Evolutionary conservation across 2,888 invertebrate genomes (phyloP).

Genomic region (Papilio demoleus): DNA sequence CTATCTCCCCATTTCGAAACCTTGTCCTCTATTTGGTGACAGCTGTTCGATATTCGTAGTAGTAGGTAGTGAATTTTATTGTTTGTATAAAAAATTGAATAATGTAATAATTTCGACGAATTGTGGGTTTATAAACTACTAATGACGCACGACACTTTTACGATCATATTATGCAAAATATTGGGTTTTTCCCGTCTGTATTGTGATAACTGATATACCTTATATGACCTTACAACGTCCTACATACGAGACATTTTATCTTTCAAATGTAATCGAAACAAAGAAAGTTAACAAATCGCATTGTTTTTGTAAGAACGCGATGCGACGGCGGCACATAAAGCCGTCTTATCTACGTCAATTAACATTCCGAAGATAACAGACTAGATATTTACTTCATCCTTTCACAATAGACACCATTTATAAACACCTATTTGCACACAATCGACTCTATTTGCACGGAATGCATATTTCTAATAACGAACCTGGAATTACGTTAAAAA

Average conservation of each 20-base stretch:
- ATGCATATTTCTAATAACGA: constrained; percentile 18
- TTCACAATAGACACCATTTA: constrained; percentile 23
- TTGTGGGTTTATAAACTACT: too few relatives aligned
- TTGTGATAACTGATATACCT: not conserved
- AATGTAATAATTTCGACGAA: too few relatives aligned
- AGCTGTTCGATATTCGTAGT: too few relatives aligned
- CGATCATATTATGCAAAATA: not conserved
- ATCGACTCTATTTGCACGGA: constrained; percentile 12
- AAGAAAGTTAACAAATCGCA: constrained; percentile 1
- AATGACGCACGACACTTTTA: too few relatives aligned
- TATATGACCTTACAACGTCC: constrained; percentile 12
- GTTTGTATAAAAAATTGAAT: too few relatives aligned
- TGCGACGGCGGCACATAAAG: constrained; percentile 4
- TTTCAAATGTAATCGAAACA: constrained; percentile 15
- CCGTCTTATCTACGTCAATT: constrained; percentile 26
- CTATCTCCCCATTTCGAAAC: too few relatives aligned
- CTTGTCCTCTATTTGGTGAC: too few relatives aligned
- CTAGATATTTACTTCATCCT: constrained; percentile 21
- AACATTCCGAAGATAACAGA: constrained; percentile 33
- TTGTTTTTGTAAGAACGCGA: not conserved
- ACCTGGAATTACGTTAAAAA: not conserved
- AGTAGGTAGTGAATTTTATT: too few relatives aligned
- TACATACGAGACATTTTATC: not conserved
- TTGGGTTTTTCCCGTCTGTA: not conserved
- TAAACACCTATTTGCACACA: constrained; percentile 32